Evolutionary conservation across 2,113 vertebrate genomes (phyloP).

Genomic region (Strix aluco): DNA sequence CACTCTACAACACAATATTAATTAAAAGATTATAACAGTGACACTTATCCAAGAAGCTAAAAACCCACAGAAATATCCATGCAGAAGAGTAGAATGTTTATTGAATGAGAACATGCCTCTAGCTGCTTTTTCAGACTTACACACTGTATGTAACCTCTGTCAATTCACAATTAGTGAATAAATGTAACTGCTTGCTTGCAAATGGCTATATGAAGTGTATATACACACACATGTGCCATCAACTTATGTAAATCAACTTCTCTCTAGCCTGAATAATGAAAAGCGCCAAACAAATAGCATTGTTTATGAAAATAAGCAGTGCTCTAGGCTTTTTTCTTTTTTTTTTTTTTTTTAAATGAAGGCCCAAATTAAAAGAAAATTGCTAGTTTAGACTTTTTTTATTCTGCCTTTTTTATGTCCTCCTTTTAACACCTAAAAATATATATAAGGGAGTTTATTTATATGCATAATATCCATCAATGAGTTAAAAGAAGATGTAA

Average conservation of each 20-base stretch:
- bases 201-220: conserved; percentile 15
- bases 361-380: neutral
- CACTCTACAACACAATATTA: conserved; percentile 69
- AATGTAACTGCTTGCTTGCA: conserved; percentile 44
- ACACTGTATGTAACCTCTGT: conserved; percentile 43
- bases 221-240: neutral
- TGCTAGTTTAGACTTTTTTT: neutral
- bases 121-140: conserved; percentile 47
- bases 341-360: neutral
- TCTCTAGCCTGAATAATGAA: neutral
- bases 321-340: neutral
- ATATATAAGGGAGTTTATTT: neutral
- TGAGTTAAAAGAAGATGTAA: neutral
- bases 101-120: conserved; percentile 51
- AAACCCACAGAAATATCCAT: conserved; percentile 32
- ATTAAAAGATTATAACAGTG: conserved; percentile 75
- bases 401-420: neutral
- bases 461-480: neutral
- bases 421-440: neutral
- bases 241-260: conserved; percentile 29
- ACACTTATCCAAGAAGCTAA: conserved; percentile 58
- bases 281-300: neutral
- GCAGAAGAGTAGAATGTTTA: conserved; percentile 28
- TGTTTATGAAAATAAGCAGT: neutral
- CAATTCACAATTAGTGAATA: conserved; percentile 41